Percentiles rank a stretch among this genome's conserved stretches.
These are phyloP conservation scores for Geodia barretti DNA, from an alignment of 37 sponge, comb jelly and placozoan species.

Conservation along the genomic window DNA sequence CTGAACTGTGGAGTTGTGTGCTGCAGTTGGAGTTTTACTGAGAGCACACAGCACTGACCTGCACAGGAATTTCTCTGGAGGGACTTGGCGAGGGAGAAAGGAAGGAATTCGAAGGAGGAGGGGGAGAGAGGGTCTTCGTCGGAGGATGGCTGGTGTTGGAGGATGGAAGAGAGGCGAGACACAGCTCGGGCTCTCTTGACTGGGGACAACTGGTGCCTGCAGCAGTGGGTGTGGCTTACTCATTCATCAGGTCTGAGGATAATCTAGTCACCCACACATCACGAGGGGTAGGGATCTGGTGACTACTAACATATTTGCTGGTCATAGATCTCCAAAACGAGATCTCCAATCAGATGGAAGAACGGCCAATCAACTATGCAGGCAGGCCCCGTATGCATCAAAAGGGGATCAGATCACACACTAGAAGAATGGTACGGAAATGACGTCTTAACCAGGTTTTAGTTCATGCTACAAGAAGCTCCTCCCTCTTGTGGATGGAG, in stretches of 20 bases:
- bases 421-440: too few species aligned
- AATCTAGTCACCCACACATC: background rate
- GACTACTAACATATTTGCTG: too few species aligned
- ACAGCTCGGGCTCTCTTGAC: constrained; percentile 30
- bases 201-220: constrained; percentile 24
- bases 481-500: background rate
- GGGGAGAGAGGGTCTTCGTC: constrained; percentile 8
- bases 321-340: too few species aligned
- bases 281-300: constrained; percentile 1
- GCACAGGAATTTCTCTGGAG: constrained; percentile 34
- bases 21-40: background rate
- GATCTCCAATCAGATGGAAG: too few species aligned
- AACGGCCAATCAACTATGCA: too few species aligned
- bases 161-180: constrained; percentile 31
- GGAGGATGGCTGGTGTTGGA: constrained; percentile 41
- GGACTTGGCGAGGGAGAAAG: constrained; percentile 29
- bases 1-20: too few species aligned
- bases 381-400: too few species aligned
- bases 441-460: too few species aligned
- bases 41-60: background rate
- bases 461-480: background rate
- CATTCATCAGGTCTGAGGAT: background rate
- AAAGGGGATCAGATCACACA: too few species aligned
- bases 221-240: background rate
- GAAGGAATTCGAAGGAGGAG: constrained; percentile 51